Evolutionary conservation across 1,140 invertebrate species (phyloP), one percentile per base, ranked within the genome.

Genomic region (Nylanderia fulva): DNA sequence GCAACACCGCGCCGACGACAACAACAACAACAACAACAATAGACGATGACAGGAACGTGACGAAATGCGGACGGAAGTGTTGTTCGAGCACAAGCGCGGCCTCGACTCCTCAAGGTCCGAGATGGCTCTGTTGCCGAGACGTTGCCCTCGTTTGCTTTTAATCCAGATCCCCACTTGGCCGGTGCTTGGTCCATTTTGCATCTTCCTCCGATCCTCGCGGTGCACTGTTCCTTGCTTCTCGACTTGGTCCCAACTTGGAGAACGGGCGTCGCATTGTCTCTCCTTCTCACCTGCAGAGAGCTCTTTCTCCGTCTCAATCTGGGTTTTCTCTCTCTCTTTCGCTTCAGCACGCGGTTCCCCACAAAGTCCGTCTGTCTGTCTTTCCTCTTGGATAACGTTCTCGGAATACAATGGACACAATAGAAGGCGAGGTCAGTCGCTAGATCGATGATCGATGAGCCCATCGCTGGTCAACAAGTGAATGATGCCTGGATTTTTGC

Each of bases 121-220:
- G 93, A 94, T 94, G 91, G 92, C 90, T 94, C 93, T 95, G 94
- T 93, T 91, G 89, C 92, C 88, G 87, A 92, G 92, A 94, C 91
- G 93, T 93, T 95, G 94, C 92, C 94, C 94, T 94, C 94, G 92
- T 95, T 95, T 94, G 92, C 94, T 95, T 95, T 94, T 94, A 94
- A 95, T 95, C 93, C 91, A 94, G 94, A 93, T 95, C 94, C 94
- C 94, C 94, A 94, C 94, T 93, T 94, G 89, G 58, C 84, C 77
- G 61, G 64, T 80, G 72, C 84, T 85, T 93, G 92, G 92, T 93
- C 92, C 92, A 93, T 93, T 93, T 93, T 92, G 75, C 87, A 42
- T 92, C 90, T 86, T 86, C 27, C 88, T 92, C 86, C 69, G 72
- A 63, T 85, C 71, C 60, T 61, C 18, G 77, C 36, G 13, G 48